These are phyloP conservation scores for Cephus nigrinus DNA, from an alignment of 2,888 invertebrate species.

Conservation along the genomic window DNA sequence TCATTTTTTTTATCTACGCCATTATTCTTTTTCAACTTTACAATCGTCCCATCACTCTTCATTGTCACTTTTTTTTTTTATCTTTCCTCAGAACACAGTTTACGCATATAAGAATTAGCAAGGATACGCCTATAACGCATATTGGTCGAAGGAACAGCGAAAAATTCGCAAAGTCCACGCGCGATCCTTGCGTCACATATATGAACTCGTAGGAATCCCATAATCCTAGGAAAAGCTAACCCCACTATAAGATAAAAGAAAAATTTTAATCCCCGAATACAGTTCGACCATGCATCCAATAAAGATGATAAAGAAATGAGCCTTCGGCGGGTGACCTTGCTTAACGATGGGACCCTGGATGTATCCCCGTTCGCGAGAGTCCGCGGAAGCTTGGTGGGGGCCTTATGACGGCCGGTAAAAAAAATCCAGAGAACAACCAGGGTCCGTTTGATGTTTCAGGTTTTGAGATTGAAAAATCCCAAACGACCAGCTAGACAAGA, in stretches of 20 bases:
- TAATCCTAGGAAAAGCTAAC: not conserved
- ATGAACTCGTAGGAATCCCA: not conserved
- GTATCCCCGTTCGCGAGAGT: not conserved
- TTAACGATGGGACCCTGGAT: not conserved
- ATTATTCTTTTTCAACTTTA: not conserved
- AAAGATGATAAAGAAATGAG: not conserved
- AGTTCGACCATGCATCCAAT: not conserved
- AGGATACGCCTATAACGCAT: not conserved
- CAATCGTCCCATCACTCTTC: not conserved
- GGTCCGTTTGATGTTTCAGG: not conserved
- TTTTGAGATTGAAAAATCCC: not conserved
- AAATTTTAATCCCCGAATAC: not conserved
- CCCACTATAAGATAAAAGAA: not conserved
- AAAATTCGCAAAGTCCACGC: too few relatives aligned
- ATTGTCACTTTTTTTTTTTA: not conserved
- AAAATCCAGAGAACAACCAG: not conserved
- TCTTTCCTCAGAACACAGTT: not conserved
- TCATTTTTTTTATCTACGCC: not conserved
- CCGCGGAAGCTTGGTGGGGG: not conserved
- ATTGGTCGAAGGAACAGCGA: too few relatives aligned
- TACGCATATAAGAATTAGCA: not conserved
- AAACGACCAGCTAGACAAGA: slow-evolving; percentile 44
- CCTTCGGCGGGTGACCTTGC: not conserved
- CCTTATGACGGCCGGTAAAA: not conserved
- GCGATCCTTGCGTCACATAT: too few relatives aligned